Evolutionary conservation across 2,797 vertebrate genomes (phyloP).

Genomic region (Cheirogaleus major): DNA sequence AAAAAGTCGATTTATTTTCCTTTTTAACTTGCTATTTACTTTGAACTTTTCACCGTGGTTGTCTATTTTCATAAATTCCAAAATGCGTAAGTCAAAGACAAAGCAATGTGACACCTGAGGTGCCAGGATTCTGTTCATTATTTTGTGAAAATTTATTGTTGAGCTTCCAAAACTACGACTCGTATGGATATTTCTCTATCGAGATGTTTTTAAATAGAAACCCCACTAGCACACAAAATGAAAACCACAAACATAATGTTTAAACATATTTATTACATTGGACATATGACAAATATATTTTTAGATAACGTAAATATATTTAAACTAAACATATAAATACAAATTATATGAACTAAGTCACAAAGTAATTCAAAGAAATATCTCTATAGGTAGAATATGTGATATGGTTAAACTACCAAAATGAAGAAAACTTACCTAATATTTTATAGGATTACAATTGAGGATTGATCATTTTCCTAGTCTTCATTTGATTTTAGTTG

Average conservation of each 20-base stretch:
- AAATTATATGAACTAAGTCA: not conserved
- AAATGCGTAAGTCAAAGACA: not conserved
- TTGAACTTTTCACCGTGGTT: constrained; percentile 23
- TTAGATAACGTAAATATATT: not conserved
- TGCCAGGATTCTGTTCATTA: not conserved
- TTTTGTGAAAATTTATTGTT: not conserved
- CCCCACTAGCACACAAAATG: not conserved
- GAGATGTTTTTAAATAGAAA: not conserved
- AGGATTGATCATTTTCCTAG: not conserved
- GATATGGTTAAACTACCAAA: not conserved
- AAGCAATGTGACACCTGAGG: not conserved
- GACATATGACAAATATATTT: not conserved
- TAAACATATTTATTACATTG: not conserved
- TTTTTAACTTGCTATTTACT: constrained; percentile 2
- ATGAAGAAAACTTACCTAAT: not conserved
- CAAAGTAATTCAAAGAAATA: constrained; percentile 2
- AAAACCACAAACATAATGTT: not conserved
- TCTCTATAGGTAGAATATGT: not conserved
- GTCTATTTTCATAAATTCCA: not conserved
- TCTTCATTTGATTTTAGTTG: not conserved
- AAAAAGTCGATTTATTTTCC: not conserved
- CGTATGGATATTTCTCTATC: not conserved
- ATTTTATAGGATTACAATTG: not conserved
- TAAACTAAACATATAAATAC: not conserved
- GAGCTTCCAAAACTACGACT: not conserved